Evolutionary conservation across 2,797 vertebrate species (phyloP).

Genomic region (Notolepis coatsorum): DNA sequence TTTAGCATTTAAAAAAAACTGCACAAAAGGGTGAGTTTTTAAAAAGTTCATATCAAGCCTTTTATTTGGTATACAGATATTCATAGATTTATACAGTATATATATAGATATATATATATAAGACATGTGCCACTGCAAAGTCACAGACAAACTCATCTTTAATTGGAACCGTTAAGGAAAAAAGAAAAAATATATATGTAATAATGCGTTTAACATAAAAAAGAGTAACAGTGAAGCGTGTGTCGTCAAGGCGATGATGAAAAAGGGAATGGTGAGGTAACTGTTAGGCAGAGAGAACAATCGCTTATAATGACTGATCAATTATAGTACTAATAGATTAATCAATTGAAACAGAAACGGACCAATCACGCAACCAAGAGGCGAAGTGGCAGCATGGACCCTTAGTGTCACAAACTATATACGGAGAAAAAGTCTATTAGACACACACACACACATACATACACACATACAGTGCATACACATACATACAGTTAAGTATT

Average conservation of each 20-base stretch:
- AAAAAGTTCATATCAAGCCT: slow-evolving; percentile 96
- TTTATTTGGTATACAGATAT: slow-evolving; percentile 92
- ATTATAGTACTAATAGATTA: slow-evolving; percentile 38
- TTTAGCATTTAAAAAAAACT: slow-evolving; percentile 76
- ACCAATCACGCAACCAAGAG: slow-evolving; percentile 59
- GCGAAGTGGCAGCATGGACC: slow-evolving; percentile 75
- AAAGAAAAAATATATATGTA: slow-evolving; percentile 69
- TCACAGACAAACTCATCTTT: slow-evolving; percentile 85
- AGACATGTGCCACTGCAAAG: slow-evolving; percentile 92
- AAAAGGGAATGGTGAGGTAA: slow-evolving; percentile 90
- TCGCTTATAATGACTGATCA: slow-evolving; percentile 48
- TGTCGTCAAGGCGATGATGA: slow-evolving; percentile 62
- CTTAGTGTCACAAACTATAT: slow-evolving; percentile 72
- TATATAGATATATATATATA: slow-evolving; percentile 82
- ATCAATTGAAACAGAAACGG: slow-evolving; percentile 40
- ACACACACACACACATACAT: slow-evolving; percentile 47
- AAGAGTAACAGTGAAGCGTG: slow-evolving; percentile 79
- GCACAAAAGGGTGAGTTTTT: slow-evolving; percentile 84
- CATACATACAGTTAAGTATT: slow-evolving; percentile 59
- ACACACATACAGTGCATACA: slow-evolving; percentile 21
- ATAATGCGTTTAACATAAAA: slow-evolving; percentile 69
- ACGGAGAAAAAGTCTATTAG: slow-evolving; percentile 61
- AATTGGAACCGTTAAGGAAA: slow-evolving; percentile 78
- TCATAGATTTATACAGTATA: slow-evolving; percentile 79
- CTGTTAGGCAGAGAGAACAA: slow-evolving; percentile 77